Percentiles rank a stretch among this genome's conserved stretches.
Evolutionary conservation across 2,113 vertebrate genomes (phyloP).

Genomic region (Sceloporus tristichus): DNA sequence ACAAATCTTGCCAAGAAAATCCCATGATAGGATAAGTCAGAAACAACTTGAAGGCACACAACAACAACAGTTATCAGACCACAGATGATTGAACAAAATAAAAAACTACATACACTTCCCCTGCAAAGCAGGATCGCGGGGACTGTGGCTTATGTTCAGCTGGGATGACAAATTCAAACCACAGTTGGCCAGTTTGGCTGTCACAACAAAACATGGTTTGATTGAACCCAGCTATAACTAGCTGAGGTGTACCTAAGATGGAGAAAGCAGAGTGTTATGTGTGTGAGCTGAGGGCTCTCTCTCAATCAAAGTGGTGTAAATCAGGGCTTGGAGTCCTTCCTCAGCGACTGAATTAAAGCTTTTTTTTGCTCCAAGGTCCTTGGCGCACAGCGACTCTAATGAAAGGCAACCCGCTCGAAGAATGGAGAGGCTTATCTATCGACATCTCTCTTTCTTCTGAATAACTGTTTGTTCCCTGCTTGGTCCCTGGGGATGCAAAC

Average conservation of each 20-base stretch:
- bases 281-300: background rate
- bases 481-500: background rate
- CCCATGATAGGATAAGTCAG: too few species aligned
- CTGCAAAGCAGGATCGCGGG: too few species aligned
- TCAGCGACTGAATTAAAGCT: too few species aligned
- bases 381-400: background rate
- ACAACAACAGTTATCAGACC: too few species aligned
- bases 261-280: too few species aligned
- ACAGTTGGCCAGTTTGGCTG: background rate
- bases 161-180: too few species aligned
- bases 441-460: background rate
- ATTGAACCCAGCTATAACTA: background rate
- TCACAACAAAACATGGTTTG: background rate
- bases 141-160: too few species aligned
- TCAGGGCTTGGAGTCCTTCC: background rate
- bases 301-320: too few species aligned
- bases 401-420: background rate
- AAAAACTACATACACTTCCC: background rate
- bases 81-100: too few species aligned
- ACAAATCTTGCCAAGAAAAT: too few species aligned
- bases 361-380: background rate
- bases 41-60: too few species aligned
- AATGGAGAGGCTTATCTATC: background rate
- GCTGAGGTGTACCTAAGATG: background rate
- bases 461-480: background rate